Evolutionary conservation across 2,797 vertebrate genomes (phyloP).

Genomic region (Coranthus polyacanthus): DNA sequence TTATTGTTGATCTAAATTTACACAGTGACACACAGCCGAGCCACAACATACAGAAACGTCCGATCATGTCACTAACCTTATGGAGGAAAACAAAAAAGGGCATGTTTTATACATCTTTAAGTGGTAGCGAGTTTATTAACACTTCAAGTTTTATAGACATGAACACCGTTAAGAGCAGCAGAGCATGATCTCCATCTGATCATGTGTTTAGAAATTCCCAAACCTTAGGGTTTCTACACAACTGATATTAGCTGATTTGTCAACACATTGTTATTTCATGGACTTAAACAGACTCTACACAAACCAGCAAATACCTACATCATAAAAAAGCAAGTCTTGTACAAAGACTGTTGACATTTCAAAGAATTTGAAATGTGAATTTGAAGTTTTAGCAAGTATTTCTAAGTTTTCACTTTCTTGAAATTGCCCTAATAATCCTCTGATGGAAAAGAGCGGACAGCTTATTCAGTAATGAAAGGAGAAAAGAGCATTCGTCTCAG

Average conservation of each 20-base stretch:
- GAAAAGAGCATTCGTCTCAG: background rate
- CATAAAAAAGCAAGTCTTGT: no score
- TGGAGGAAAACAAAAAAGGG: conserved; percentile 2
- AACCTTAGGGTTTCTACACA: conserved; percentile 42
- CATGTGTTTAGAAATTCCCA: conserved; percentile 28
- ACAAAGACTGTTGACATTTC: no score
- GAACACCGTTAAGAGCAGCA: conserved; percentile 20
- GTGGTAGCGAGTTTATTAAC: conserved; percentile 28
- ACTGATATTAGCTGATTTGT: conserved; percentile 14
- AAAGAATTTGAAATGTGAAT: no score
- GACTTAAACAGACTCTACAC: no score
- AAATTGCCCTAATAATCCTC: no score
- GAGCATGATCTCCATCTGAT: conserved; percentile 16
- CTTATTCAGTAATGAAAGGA: background rate
- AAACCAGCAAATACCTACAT: no score
- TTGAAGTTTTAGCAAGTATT: background rate
- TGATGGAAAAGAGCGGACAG: no score
- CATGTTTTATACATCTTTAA: background rate
- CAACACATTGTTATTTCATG: no score
- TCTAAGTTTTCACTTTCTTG: no score
- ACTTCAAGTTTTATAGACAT: conserved; percentile 47
- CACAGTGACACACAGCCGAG: conserved; percentile 49
- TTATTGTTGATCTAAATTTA: conserved; percentile 76
- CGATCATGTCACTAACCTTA: conserved; percentile 6
- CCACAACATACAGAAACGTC: background rate